A percentile compares a stretch with the other conserved stretches of the same genome.
Evolutionary conservation across 2,113 vertebrate species (phyloP).

Genomic region (Pseudolaguvia tuberculata): DNA sequence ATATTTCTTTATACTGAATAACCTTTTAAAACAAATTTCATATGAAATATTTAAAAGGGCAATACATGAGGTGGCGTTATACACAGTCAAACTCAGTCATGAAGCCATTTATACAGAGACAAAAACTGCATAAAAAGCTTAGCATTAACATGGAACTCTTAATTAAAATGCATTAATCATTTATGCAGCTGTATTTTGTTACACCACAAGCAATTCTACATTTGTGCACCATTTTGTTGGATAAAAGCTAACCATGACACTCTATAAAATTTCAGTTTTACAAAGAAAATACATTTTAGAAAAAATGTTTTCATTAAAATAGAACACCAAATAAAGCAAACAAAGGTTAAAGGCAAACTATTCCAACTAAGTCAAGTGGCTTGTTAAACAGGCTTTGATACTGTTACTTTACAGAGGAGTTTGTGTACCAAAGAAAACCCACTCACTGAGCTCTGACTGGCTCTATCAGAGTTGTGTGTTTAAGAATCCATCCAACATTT

Average conservation of each 20-base stretch:
- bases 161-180: background rate
- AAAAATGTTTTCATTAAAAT: too few relatives aligned
- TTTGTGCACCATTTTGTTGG: too few relatives aligned
- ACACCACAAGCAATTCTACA: background rate
- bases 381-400: too few relatives aligned
- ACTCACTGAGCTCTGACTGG: constrained; percentile 22
- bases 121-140: too few relatives aligned
- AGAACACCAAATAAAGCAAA: background rate
- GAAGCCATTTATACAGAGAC: background rate
- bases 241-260: too few relatives aligned
- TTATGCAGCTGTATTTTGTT: background rate
- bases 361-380: too few relatives aligned
- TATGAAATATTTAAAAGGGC: background rate
- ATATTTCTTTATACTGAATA: background rate
- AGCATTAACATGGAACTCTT: background rate
- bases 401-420: background rate
- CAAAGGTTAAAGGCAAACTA: background rate
- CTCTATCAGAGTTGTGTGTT: constrained; percentile 23
- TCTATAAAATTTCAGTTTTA: too few relatives aligned
- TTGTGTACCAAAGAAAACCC: constrained; percentile 24
- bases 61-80: background rate
- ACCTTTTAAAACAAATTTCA: too few relatives aligned
- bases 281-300: too few relatives aligned
- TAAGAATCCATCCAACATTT: constrained; percentile 32
- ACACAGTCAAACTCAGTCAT: background rate